Conservation (phyloP, 2,888 invertebrate species). For the Ormyrus nitidulus region DNA sequence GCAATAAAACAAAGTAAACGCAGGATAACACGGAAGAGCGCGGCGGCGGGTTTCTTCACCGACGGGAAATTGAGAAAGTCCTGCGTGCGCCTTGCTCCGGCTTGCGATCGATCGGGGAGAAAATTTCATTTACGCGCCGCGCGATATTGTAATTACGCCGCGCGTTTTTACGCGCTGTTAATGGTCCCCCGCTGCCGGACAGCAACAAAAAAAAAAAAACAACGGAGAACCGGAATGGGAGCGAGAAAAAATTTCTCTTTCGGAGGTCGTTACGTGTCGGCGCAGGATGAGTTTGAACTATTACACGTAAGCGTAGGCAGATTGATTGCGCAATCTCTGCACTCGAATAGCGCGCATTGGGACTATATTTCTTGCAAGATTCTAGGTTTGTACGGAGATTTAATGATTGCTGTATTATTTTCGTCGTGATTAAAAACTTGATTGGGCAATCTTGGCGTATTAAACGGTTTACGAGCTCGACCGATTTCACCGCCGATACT, state of each 20-base stretch:
- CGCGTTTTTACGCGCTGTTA: constrained; percentile 35
- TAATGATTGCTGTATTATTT: constrained; percentile 20
- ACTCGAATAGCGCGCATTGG: too few species aligned
- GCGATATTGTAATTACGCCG: constrained; percentile 45
- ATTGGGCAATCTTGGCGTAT: constrained; percentile 32
- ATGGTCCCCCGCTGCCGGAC: background rate
- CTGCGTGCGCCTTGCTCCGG: background rate
- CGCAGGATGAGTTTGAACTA: background rate
- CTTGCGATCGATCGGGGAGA: constrained; percentile 31
- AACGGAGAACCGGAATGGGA: background rate
- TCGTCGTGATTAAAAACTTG: constrained; percentile 15
- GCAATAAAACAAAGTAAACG: constrained; percentile 27
- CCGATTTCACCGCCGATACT: constrained; percentile 29
- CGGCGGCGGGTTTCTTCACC: constrained; percentile 38
- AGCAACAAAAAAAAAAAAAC: too few species aligned
- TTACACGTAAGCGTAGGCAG: too few species aligned
- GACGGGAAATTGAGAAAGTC: constrained; percentile 52
- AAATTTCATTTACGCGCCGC: constrained; percentile 48
- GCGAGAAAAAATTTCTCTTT: constrained; percentile 26
- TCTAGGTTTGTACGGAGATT: background rate
- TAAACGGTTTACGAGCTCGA: background rate
- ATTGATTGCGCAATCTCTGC: constrained; percentile 3
- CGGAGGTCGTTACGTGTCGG: background rate
- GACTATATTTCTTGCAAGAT: too few species aligned
- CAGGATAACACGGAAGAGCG: constrained; percentile 27